phyloP scores from a whole-genome alignment of 2,797 vertebrate species.

The Typhlichthys subterraneus region DNA sequence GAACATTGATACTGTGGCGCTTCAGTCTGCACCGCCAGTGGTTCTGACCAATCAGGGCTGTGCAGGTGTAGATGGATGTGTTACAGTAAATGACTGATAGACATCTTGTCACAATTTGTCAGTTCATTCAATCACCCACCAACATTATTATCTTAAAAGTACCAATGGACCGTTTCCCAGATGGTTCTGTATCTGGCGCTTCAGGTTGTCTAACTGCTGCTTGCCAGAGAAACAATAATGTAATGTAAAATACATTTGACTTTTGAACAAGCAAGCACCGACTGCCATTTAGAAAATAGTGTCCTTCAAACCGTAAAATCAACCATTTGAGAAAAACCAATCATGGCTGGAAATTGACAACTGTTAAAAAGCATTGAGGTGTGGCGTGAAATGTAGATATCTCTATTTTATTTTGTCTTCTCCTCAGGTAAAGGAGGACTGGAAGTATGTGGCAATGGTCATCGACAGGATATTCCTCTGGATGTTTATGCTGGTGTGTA shows the following conservation, averaged over 20 bases:
- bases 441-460: conserved; percentile 96
- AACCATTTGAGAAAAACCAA: conserved; percentile 63
- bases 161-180: too few species aligned
- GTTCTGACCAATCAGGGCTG: too few species aligned
- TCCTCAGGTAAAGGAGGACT: conserved; percentile 91
- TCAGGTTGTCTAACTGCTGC: background rate
- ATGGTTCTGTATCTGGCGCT: too few species aligned
- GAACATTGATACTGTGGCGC: too few species aligned
- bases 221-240: conserved; percentile 1
- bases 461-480: conserved; percentile 95
- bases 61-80: too few species aligned
- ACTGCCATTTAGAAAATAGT: conserved; percentile 63
- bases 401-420: conserved; percentile 35
- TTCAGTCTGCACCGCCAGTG: too few species aligned
- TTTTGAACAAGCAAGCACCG: conserved; percentile 32
- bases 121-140: too few species aligned
- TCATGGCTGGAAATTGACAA: conserved; percentile 63
- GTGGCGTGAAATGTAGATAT: conserved; percentile 50
- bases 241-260: conserved; percentile 3
- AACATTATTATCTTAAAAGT: too few species aligned
- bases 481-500: conserved; percentile 92
- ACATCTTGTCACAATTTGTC: too few species aligned
- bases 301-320: conserved; percentile 54
- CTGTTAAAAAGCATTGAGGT: conserved; percentile 43
- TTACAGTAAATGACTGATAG: too few species aligned